Base-by-base conservation (phyloP, 64 coral and sea anemone genomes). In the Stylophora pistillata region DNA sequence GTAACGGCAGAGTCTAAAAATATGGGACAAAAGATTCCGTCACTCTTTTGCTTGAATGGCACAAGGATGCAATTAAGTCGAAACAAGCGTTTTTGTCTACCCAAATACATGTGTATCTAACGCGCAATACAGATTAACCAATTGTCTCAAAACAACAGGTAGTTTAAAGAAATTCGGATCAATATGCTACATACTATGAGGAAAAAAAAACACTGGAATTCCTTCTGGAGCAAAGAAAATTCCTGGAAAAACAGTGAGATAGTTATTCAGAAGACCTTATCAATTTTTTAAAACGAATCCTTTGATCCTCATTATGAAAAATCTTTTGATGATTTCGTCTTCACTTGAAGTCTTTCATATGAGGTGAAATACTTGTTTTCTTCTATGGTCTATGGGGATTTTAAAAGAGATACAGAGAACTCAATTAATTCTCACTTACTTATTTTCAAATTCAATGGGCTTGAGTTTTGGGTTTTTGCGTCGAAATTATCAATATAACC, bases 51-150 rank as follows among this genome's bases (percentile, higher is more conserved):
- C 23, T 68, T 68, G 64, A 68, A 68, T 68, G 25, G 10, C 23
- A 68, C 64, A 68, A 68, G 9, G 64, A 9, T 68, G 64, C n/a
- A 68, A 68, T 68, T 68, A 26, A 68, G n/a, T 68, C 21, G 64
- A 68, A 68, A 68, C 64, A 68, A 68, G 64, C 20, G 64, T 68
- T 68, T n/a, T 68, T 68, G 64, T 68, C 25, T 28, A 68, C 64
- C 23, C 64, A 20, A 68, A 68, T 68, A 68, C 64, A n/a, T 21
- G 64, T 68, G 64, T 10, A 21, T 27, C n/a, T 27, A 25, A 9
- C 10, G 64, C 23, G 64, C 20, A 26, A 68, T 25, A 68, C 64
- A 68, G 10, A 26, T 68, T 66, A 26, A 26, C 21, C 64, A 27
- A 26, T n/a, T 68, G 64, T 68, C 64, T 68, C 21, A 25, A 68